Percentiles rank a stretch among this genome's conserved stretches.
Evolutionary conservation across 53 echinoderm and acorn worm genomes (phyloP).

Genomic region (Zoroaster sp.): DNA sequence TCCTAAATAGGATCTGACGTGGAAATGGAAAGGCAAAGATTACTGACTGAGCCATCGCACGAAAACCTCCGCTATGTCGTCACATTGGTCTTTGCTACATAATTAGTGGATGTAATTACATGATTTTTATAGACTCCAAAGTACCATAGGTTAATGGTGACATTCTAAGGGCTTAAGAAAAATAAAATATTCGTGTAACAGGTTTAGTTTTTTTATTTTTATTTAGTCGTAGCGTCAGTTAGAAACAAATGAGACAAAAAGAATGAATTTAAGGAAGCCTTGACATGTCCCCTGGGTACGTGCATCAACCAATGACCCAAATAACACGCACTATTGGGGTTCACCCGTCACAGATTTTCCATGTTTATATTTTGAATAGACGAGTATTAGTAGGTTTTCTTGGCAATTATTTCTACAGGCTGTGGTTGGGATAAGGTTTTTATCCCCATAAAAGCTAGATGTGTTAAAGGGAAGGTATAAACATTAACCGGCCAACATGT

Average conservation of each 20-base stretch:
- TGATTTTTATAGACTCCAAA: background rate
- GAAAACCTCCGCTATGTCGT: background rate
- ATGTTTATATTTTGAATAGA: too few species aligned
- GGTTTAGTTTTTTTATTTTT: background rate
- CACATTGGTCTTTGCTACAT: background rate
- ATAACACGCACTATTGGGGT: too few species aligned
- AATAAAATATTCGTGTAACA: background rate
- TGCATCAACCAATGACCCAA: too few species aligned
- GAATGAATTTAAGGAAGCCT: background rate
- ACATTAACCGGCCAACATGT: too few species aligned
- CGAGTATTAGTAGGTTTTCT: too few species aligned
- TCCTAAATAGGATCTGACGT: constrained; percentile 10
- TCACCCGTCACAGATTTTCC: too few species aligned
- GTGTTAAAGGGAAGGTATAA: too few species aligned
- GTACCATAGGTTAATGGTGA: background rate
- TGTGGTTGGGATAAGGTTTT: too few species aligned
- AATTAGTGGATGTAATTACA: background rate
- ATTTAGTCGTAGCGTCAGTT: too few species aligned
- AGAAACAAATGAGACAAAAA: background rate
- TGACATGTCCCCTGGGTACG: too few species aligned
- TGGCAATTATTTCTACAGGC: too few species aligned
- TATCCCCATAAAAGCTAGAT: too few species aligned
- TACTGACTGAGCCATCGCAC: background rate
- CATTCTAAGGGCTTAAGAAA: background rate
- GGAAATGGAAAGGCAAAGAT: background rate